Conservation (phyloP, 2,113 vertebrate genomes). For the Triplophysa tibetana region DNA sequence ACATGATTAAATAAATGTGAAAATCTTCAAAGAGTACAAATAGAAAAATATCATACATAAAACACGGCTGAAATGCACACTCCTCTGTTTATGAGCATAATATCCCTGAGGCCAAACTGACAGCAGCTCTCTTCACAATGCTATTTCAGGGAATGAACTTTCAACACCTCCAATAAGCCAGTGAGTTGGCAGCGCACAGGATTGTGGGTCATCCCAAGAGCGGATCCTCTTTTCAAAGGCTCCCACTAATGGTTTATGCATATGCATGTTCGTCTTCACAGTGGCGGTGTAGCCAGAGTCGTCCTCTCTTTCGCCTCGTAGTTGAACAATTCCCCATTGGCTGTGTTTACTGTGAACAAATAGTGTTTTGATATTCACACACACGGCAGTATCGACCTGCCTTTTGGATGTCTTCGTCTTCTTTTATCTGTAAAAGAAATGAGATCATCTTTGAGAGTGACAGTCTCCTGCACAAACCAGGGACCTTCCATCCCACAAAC, state of each 20-base stretch:
- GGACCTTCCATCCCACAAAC: no score
- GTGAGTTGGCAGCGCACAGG: slow-evolving; percentile 30
- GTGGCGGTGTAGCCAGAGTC: slow-evolving; percentile 27
- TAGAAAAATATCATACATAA: background rate
- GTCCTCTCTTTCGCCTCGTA: slow-evolving; percentile 8
- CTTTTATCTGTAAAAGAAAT: slow-evolving; percentile 4
- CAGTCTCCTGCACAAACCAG: slow-evolving; percentile 26
- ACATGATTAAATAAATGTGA: slow-evolving; percentile 9
- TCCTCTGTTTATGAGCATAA: slow-evolving; percentile 29
- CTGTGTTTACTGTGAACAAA: slow-evolving; percentile 54
- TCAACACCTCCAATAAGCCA: slow-evolving; percentile 49
- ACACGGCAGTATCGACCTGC: slow-evolving; percentile 44
- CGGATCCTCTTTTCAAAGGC: background rate
- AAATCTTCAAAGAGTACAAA: background rate
- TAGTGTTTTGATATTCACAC: slow-evolving; percentile 48
- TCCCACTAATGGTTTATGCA: slow-evolving; percentile 26
- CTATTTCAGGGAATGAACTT: slow-evolving; percentile 50
- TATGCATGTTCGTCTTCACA: slow-evolving; percentile 35
- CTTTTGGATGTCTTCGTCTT: slow-evolving; percentile 31
- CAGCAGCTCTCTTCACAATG: slow-evolving; percentile 47
- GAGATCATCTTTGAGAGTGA: slow-evolving; percentile 34
- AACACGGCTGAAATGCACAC: background rate
- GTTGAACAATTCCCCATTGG: slow-evolving; percentile 49
- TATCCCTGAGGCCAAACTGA: slow-evolving; percentile 31
- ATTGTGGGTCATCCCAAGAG: slow-evolving; percentile 14